A percentile compares a stretch with the other conserved stretches of the same genome.
phyloP scores from a whole-genome alignment of 2,888 invertebrate species.

The Drosophila imparisetae region DNA sequence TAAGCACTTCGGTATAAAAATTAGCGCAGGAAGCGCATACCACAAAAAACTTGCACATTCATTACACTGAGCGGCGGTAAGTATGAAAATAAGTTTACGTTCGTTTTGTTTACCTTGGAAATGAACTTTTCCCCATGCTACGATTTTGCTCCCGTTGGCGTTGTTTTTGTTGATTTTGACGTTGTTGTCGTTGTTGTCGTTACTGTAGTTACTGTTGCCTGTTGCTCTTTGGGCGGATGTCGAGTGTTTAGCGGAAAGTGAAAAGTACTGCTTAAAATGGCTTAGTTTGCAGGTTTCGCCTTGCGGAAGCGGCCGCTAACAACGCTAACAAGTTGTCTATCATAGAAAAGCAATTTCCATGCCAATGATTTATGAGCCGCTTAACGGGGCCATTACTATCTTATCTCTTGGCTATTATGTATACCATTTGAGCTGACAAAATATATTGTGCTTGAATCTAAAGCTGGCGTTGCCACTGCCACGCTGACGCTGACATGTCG shows the following conservation, averaged over 20 bases:
- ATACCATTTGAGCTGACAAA: slow-evolving; percentile 81
- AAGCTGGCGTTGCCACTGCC: slow-evolving; percentile 65
- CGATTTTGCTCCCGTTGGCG: slow-evolving; percentile 35
- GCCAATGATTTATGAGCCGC: slow-evolving; percentile 81
- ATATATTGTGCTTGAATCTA: slow-evolving; percentile 79
- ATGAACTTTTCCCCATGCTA: slow-evolving; percentile 74
- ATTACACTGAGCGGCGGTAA: slow-evolving; percentile 55
- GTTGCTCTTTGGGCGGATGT: slow-evolving; percentile 64
- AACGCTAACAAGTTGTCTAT: slow-evolving; percentile 75
- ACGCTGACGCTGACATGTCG: slow-evolving; percentile 79
- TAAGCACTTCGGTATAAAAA: slow-evolving; percentile 45
- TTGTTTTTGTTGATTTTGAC: slow-evolving; percentile 21
- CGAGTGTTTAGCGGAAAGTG: slow-evolving; percentile 81
- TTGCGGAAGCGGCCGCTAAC: slow-evolving; percentile 68
- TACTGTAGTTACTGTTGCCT: slow-evolving; percentile 33
- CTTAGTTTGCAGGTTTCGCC: slow-evolving; percentile 79
- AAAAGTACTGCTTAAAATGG: slow-evolving; percentile 80
- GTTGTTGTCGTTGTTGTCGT: slow-evolving; percentile 17
- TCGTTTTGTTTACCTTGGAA: slow-evolving; percentile 70
- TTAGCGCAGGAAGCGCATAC: slow-evolving; percentile 75
- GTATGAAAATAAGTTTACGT: slow-evolving; percentile 78
- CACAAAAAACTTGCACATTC: slow-evolving; percentile 73
- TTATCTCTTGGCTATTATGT: slow-evolving; percentile 77
- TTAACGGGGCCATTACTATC: slow-evolving; percentile 79
- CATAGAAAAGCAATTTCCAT: slow-evolving; percentile 81